Conservation (phyloP, 1,140 invertebrate species). For the Saxidomus purpurata region DNA sequence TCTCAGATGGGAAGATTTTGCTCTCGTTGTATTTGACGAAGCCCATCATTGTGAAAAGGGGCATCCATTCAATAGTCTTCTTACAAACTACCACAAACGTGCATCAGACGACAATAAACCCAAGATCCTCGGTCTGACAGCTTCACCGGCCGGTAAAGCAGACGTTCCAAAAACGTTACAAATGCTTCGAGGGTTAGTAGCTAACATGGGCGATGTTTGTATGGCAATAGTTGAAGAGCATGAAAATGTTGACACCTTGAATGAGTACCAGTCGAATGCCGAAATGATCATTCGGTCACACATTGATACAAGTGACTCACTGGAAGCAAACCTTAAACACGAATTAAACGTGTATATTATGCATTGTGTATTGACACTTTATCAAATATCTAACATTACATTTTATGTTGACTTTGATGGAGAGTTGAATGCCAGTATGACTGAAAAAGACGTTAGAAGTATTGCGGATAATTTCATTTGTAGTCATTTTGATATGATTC, state of each 20-base stretch:
- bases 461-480: conserved; percentile 45
- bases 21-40: conserved; percentile 83
- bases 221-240: conserved; percentile 76
- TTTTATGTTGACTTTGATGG: background rate
- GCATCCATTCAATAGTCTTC: conserved; percentile 79
- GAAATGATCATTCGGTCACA: conserved; percentile 69
- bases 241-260: conserved; percentile 59
- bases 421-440: conserved; percentile 20
- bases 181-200: conserved; percentile 77
- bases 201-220: conserved; percentile 74
- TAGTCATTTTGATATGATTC: conserved; percentile 47
- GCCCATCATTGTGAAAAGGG: conserved; percentile 82
- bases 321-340: conserved; percentile 65
- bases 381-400: conserved; percentile 46
- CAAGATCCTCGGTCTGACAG: conserved; percentile 83
- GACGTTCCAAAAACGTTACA: conserved; percentile 72
- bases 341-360: conserved; percentile 78
- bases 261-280: conserved; percentile 77
- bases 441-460: conserved; percentile 9
- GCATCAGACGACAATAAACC: conserved; percentile 53
- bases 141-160: conserved; percentile 81
- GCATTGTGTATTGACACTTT: conserved; percentile 53
- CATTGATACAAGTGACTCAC: conserved; percentile 52
- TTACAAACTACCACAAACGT: conserved; percentile 67
- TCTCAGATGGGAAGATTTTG: conserved; percentile 80